Conservation (phyloP, 2,113 vertebrate genomes). For the Atlantisia rogersi region DNA sequence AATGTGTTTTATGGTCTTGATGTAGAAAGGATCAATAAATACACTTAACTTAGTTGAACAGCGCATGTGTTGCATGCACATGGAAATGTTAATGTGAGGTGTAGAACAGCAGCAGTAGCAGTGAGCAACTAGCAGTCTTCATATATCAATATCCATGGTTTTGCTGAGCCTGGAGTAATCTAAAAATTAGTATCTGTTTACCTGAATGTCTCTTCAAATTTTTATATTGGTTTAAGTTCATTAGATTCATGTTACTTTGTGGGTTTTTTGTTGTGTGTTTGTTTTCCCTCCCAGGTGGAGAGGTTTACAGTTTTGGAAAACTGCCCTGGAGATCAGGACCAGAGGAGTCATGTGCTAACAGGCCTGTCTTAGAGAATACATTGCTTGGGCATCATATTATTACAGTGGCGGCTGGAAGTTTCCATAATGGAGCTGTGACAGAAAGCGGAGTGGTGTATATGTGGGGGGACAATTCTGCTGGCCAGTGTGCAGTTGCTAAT, state of each 20-base stretch:
- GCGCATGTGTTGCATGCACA: neutral
- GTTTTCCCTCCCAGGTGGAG: constrained; percentile 79
- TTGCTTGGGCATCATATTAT: constrained; percentile 85
- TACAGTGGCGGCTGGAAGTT: constrained; percentile 88
- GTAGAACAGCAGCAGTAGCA: neutral
- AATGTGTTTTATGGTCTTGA: neutral
- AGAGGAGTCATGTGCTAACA: constrained; percentile 24
- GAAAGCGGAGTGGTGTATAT: constrained; percentile 89
- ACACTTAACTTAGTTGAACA: neutral
- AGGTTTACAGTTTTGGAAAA: constrained; percentile 92
- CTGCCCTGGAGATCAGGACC: constrained; percentile 85
- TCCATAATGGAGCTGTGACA: constrained; percentile 90
- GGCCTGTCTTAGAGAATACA: constrained; percentile 82
- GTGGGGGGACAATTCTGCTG: constrained; percentile 93
- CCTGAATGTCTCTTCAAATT: neutral
- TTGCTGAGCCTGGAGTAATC: neutral
- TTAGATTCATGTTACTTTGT: neutral
- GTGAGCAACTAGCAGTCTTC: neutral
- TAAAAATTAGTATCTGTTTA: neutral
- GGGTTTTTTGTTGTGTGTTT: neutral
- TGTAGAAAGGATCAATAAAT: neutral
- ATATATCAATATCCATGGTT: neutral
- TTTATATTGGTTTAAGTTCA: neutral
- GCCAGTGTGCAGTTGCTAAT: constrained; percentile 89
- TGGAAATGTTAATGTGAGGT: rapidly evolving